Percentiles rank a stretch among this genome's conserved stretches.
Conservation (phyloP, 1,140 invertebrate species). For the Lepidurus couesii region DNA sequence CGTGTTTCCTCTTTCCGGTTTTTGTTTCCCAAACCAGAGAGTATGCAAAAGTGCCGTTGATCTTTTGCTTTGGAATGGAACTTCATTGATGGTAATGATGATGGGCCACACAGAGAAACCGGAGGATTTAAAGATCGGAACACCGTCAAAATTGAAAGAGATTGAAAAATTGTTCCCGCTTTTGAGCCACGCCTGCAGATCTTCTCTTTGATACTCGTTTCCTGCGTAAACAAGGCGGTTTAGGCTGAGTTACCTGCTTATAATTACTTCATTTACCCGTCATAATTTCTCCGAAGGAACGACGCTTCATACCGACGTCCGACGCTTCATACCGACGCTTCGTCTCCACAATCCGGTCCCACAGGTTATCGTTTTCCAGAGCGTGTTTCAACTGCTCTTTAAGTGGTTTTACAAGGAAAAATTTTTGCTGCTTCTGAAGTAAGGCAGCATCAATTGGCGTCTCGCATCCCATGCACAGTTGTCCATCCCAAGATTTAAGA, state of each 20-base stretch:
- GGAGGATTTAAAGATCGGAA: conserved; percentile 43
- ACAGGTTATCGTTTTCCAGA: conserved; percentile 13
- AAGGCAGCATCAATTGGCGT: neutral
- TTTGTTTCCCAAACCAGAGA: conserved; percentile 19
- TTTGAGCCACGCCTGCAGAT: conserved; percentile 6
- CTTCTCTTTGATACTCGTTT: neutral
- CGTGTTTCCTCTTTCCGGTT: conserved; percentile 6
- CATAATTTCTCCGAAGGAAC: neutral
- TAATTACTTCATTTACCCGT: conserved; percentile 3
- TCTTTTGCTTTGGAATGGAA: conserved; percentile 37
- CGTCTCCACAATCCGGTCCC: neutral
- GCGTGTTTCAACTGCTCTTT: conserved; percentile 4
- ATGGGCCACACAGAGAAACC: conserved; percentile 42
- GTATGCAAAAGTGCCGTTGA: conserved; percentile 25
- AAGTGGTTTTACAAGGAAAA: neutral
- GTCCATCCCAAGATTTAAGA: neutral
- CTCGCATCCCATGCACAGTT: neutral
- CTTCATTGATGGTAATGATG: conserved; percentile 41
- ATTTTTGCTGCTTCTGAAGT: neutral
- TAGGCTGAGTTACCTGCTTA: neutral
- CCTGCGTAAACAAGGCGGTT: conserved; percentile 7
- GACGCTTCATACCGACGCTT: conserved; percentile 14
- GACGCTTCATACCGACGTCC: conserved; percentile 3
- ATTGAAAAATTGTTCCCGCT: conserved; percentile 32
- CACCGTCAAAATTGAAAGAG: conserved; percentile 40